These are phyloP conservation scores for Spodoptera littoralis DNA, from an alignment of 2,888 invertebrate genomes.

Conservation along the genomic window DNA sequence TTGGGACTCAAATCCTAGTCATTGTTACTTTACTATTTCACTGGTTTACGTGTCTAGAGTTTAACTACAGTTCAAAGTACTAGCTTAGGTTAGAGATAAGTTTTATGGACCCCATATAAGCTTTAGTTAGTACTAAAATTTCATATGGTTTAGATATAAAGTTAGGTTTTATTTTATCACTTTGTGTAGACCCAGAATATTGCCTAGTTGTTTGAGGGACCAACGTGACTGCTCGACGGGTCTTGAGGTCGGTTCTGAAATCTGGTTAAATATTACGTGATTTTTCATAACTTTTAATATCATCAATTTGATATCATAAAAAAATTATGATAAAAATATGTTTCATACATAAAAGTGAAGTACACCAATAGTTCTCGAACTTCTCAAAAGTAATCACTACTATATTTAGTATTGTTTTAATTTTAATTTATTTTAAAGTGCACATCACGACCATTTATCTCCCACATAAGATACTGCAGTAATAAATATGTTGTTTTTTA, in stretches of 20 bases:
- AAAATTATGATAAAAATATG: no score
- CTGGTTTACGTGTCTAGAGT: constrained; percentile 12
- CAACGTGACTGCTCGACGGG: no score
- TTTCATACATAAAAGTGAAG: no score
- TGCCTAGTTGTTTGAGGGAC: not conserved
- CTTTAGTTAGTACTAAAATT: constrained; percentile 10
- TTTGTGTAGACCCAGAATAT: not conserved
- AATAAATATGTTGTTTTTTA: no score
- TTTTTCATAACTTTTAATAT: no score
- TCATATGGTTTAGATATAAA: not conserved
- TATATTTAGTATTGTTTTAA: no score
- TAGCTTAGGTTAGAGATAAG: constrained; percentile 16
- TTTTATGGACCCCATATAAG: constrained; percentile 18
- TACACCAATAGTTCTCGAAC: no score
- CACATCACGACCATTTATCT: no score
- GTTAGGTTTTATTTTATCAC: constrained; percentile 6
- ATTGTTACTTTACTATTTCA: constrained; percentile 31
- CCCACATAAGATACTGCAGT: not conserved
- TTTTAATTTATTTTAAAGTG: no score
- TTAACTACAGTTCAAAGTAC: constrained; percentile 5
- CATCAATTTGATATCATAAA: no score
- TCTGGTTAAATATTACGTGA: no score
- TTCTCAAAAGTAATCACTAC: no score
- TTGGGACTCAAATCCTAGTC: not conserved
- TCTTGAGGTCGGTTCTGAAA: not conserved